Evolutionary conservation across 2,113 vertebrate genomes (phyloP).

Genomic region (Brachyhypopomus gauderio): DNA sequence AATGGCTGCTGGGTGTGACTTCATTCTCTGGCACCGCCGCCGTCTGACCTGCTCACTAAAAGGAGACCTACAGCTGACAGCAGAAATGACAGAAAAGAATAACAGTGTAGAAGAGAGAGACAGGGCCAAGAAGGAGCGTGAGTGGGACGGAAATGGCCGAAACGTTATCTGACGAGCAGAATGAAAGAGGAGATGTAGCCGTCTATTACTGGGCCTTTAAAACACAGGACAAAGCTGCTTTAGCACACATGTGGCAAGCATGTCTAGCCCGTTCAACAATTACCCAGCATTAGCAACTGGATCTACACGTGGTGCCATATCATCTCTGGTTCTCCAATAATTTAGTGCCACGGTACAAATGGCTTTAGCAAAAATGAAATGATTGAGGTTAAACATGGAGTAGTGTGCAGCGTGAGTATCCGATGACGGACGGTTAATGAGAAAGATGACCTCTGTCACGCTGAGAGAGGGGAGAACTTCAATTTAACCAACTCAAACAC

Average conservation of each 20-base stretch:
- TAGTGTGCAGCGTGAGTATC: slow-evolving; percentile 43
- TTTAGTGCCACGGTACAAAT: slow-evolving; percentile 29
- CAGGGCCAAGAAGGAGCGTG: not conserved
- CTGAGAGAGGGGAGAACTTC: slow-evolving; percentile 58
- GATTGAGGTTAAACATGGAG: slow-evolving; percentile 35
- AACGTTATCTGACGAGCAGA: not conserved
- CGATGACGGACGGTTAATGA: slow-evolving; percentile 62
- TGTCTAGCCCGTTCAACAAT: not conserved
- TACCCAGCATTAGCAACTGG: not conserved
- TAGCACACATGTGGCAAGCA: not conserved
- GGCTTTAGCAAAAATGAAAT: slow-evolving; percentile 34
- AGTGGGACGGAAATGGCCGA: no score
- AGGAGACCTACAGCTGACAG: not conserved
- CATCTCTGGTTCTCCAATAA: slow-evolving; percentile 15
- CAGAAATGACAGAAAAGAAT: not conserved
- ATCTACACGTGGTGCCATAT: slow-evolving; percentile 2
- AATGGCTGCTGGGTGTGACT: slow-evolving; percentile 17
- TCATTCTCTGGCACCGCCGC: not conserved
- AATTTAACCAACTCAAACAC: slow-evolving; percentile 56
- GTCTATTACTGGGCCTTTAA: not conserved
- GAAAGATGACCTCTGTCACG: slow-evolving; percentile 49
- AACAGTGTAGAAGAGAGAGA: not conserved
- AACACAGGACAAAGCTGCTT: not conserved
- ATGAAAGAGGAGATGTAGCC: not conserved
- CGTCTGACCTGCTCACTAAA: slow-evolving; percentile 14